A percentile compares a stretch with the other conserved stretches of the same genome.
Conservation (phyloP, 92 coral and sea anemone species). For the Isaurus tuberculatus region DNA sequence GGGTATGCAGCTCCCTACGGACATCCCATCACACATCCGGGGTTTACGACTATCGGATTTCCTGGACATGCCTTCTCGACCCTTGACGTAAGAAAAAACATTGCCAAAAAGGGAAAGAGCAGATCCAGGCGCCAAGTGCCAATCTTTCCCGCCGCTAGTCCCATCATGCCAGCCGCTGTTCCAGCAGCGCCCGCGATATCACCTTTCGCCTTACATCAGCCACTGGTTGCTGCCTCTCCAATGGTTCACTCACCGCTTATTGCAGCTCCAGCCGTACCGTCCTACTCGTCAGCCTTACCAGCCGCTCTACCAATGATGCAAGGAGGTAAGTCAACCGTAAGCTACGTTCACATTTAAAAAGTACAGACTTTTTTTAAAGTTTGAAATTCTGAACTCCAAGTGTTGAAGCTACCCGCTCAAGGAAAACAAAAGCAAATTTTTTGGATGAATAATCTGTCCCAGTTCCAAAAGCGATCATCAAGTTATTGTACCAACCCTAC, state of each 20-base stretch:
- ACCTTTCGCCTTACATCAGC: conserved; percentile 17
- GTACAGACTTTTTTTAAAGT: too few species aligned
- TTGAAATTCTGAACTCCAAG: too few species aligned
- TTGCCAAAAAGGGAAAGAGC: conserved; percentile 72
- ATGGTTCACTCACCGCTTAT: conserved; percentile 19
- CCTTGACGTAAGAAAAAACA: conserved; percentile 88
- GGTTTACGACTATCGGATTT: conserved; percentile 94
- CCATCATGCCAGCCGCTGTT: conserved; percentile 28
- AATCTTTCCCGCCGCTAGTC: conserved; percentile 35
- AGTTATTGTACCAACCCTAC: too few species aligned
- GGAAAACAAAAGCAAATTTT: too few species aligned
- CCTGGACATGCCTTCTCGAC: conserved; percentile 98
- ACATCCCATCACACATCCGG: conserved; percentile 98
- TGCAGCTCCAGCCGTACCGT: conserved; percentile 36
- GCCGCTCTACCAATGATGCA: conserved; percentile 41
- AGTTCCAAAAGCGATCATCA: too few species aligned
- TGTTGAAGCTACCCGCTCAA: too few species aligned
- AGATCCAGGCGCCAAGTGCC: conserved; percentile 76
- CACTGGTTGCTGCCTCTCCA: conserved; percentile 11
- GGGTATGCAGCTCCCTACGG: conserved; percentile 94
- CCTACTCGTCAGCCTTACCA: conserved; percentile 30
- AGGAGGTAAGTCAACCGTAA: conserved; percentile 17
- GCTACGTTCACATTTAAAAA: too few species aligned
- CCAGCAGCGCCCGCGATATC: conserved; percentile 29
- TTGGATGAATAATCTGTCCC: too few species aligned